Evolutionary conservation across 1,140 invertebrate genomes (phyloP).

Genomic region (Diplogasteroides magnus): DNA sequence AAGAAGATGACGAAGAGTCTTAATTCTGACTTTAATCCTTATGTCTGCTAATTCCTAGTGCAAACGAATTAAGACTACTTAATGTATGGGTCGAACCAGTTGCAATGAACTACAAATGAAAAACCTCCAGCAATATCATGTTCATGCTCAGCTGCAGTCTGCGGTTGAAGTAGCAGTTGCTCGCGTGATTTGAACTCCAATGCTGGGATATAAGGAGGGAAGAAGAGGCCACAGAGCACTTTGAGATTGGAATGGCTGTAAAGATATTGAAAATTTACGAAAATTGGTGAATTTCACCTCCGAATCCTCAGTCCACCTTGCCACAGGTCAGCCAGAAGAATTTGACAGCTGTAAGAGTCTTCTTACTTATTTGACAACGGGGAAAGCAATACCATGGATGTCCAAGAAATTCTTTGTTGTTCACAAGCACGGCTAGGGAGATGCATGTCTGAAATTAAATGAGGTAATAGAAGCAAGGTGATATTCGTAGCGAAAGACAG

Average conservation of each 20-base stretch:
- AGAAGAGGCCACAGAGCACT: conserved; percentile 82
- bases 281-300: conserved; percentile 86
- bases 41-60: no score
- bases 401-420: conserved; percentile 81
- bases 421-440: conserved; percentile 83
- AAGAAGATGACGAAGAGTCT: no score
- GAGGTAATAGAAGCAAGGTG: no score
- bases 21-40: no score
- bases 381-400: conserved; percentile 77
- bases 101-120: no score
- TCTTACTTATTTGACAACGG: no score
- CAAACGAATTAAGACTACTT: no score
- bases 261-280: conserved; percentile 11
- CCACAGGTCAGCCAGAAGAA: conserved; percentile 92
- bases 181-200: conserved; percentile 92
- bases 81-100: no score
- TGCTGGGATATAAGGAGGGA: conserved; percentile 76
- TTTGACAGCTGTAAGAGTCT: conserved; percentile 72
- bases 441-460: conserved; percentile 93
- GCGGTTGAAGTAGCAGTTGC: conserved; percentile 84
- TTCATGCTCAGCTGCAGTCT: no score
- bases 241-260: conserved; percentile 75
- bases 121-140: no score
- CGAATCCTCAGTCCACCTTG: conserved; percentile 87
- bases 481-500: no score